Evolutionary conservation across 2,113 vertebrate species (phyloP).

Genomic region (Notarius quadriscutis): DNA sequence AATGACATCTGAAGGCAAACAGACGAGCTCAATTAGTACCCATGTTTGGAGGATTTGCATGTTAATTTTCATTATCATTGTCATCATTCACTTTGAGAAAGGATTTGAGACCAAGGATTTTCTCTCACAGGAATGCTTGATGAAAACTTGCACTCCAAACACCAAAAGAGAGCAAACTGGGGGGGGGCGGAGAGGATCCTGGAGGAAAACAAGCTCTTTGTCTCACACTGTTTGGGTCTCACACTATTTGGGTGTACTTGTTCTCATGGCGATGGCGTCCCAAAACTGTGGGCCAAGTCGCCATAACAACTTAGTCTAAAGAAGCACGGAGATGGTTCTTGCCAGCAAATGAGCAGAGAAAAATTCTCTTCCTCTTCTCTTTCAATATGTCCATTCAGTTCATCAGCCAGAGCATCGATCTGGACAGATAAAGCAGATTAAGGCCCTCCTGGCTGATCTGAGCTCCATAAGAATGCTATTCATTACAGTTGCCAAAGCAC

Average conservation of each 20-base stretch:
- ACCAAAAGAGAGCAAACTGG: slow-evolving; percentile 10
- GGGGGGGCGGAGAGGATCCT: background rate
- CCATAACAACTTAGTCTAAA: slow-evolving; percentile 66
- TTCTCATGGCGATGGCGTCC: slow-evolving; percentile 65
- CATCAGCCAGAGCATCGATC: slow-evolving; percentile 47
- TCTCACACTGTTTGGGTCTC: slow-evolving; percentile 60
- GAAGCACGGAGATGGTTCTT: slow-evolving; percentile 33
- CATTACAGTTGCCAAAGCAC: slow-evolving; percentile 32
- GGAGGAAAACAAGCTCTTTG: slow-evolving; percentile 58
- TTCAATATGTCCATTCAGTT: slow-evolving; percentile 34
- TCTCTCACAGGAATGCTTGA: background rate
- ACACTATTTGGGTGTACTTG: slow-evolving; percentile 53
- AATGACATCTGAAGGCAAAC: background rate
- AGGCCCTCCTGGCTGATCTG: slow-evolving; percentile 27
- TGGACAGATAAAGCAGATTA: slow-evolving; percentile 45
- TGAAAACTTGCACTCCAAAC: slow-evolving; percentile 11
- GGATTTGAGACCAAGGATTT: background rate
- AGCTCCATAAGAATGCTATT: slow-evolving; percentile 26
- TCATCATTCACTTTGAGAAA: background rate
- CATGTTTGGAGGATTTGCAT: background rate
- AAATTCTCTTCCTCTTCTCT: slow-evolving; percentile 16
- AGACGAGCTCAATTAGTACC: background rate
- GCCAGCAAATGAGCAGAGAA: slow-evolving; percentile 42
- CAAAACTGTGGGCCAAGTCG: slow-evolving; percentile 63
- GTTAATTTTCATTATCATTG: background rate